Evolutionary conservation across 2,888 invertebrate genomes (phyloP).

Genomic region (Odontothrips loti): DNA sequence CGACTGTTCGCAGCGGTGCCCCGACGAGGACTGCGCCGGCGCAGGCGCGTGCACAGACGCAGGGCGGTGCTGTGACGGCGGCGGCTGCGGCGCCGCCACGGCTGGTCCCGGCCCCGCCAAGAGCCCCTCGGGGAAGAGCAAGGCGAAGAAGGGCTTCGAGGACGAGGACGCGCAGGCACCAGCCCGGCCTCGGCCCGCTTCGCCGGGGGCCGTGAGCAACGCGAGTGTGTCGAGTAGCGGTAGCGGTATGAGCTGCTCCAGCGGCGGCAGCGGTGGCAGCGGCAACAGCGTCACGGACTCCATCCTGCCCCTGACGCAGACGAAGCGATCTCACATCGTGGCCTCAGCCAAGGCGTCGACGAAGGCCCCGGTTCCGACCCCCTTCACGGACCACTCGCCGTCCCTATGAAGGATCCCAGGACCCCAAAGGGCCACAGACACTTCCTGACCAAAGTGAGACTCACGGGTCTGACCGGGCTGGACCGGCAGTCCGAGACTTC

Average conservation of each 20-base stretch:
- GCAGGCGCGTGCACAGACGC: not conserved
- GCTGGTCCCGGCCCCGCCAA: not conserved
- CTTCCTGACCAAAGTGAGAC: too few species aligned
- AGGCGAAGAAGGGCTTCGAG: not conserved
- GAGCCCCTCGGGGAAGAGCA: not conserved
- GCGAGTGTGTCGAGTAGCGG: not conserved
- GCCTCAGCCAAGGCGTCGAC: not conserved
- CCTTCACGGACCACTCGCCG: not conserved
- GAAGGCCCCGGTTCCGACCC: not conserved
- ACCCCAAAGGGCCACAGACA: too few species aligned
- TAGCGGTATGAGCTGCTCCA: not conserved
- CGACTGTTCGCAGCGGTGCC: too few species aligned
- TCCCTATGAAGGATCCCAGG: not conserved
- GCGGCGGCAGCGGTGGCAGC: not conserved
- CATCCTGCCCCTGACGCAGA: constrained; percentile 4
- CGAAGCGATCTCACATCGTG: not conserved
- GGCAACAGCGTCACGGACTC: not conserved
- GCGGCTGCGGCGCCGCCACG: not conserved
- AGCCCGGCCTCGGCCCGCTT: not conserved
- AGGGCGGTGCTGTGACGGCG: not conserved
- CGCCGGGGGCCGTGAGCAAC: not conserved
- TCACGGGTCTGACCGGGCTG: too few species aligned
- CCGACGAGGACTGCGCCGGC: too few species aligned
- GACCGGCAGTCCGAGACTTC: too few species aligned
- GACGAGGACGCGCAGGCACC: not conserved